A percentile compares a stretch with the other conserved stretches of the same genome.
Evolutionary conservation across 2,888 invertebrate genomes (phyloP).

Genomic region (Marasmarcha lunaedactyla): DNA sequence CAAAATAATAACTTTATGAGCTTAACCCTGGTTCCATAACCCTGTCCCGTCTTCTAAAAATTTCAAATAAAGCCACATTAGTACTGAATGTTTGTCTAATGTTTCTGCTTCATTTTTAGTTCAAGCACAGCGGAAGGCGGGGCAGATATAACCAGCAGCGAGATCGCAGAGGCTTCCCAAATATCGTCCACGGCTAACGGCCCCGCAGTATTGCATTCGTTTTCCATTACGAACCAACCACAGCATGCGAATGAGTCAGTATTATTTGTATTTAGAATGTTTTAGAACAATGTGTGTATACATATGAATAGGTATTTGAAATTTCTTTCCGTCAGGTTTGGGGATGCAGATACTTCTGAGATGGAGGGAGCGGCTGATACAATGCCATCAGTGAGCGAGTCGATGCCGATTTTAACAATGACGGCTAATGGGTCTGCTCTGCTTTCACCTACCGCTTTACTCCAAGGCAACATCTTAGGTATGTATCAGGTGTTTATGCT

Average conservation of each 20-base stretch:
- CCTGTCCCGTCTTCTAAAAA: not conserved
- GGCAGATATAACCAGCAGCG: slow-evolving; percentile 56
- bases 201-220: slow-evolving; percentile 45
- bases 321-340: slow-evolving; percentile 36
- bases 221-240: slow-evolving; percentile 43
- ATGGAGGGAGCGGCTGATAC: slow-evolving; percentile 55
- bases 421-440: slow-evolving; percentile 48
- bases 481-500: not conserved
- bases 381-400: slow-evolving; percentile 53
- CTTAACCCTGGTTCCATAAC: too few species aligned
- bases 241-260: slow-evolving; percentile 53
- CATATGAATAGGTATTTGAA: slow-evolving; percentile 22
- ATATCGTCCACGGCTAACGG: slow-evolving; percentile 60
- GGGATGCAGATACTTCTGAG: slow-evolving; percentile 60
- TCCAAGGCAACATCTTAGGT: slow-evolving; percentile 33
- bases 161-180: slow-evolving; percentile 46
- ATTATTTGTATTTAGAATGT: slow-evolving; percentile 6
- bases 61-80: not conserved
- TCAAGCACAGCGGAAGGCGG: slow-evolving; percentile 61
- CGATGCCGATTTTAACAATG: slow-evolving; percentile 49
- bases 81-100: not conserved
- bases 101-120: slow-evolving; percentile 22
- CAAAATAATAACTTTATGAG: too few species aligned
- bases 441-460: slow-evolving; percentile 35
- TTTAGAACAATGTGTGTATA: not conserved